Conservation (phyloP, 1,140 invertebrate species). For the Trinorchestia longiramus region DNA sequence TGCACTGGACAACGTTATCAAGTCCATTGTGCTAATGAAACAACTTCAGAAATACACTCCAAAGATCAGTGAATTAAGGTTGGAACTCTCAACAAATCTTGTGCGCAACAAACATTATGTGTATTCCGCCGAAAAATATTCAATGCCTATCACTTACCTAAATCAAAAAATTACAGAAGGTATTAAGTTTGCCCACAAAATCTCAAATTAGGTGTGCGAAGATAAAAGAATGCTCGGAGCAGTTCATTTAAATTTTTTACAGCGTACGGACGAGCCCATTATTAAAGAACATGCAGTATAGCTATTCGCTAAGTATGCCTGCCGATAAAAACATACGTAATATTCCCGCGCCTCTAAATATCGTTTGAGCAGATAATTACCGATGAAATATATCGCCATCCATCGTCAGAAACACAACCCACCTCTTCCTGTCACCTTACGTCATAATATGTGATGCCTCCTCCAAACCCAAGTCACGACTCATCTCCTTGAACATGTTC, state of each 20-base stretch:
- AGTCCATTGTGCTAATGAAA: neutral
- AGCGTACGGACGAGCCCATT: neutral
- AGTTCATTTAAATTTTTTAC: neutral
- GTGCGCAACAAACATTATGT: neutral
- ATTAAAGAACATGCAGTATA: neutral
- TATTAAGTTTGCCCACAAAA: neutral
- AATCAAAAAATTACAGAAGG: neutral
- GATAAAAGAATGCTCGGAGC: neutral
- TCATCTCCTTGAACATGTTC: conserved; percentile 49
- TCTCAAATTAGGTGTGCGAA: neutral
- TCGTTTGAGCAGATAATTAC: conserved; percentile 35
- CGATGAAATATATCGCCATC: conserved; percentile 54
- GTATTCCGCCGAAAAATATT: neutral
- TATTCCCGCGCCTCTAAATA: neutral
- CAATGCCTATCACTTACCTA: neutral
- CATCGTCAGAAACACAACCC: conserved; percentile 52
- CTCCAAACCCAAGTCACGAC: conserved; percentile 50
- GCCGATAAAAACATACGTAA: neutral
- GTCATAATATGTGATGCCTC: conserved; percentile 50
- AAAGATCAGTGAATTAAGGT: neutral
- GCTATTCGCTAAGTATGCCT: neutral
- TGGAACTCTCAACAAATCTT: neutral
- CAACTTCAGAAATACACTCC: neutral
- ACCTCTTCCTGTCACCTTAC: conserved; percentile 49
- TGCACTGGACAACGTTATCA: neutral